These are phyloP conservation scores for Hydractinia symbiolongicarpus DNA, from an alignment of 30 jellyfish, hydroid and myxozoan genomes.

Conservation along the genomic window DNA sequence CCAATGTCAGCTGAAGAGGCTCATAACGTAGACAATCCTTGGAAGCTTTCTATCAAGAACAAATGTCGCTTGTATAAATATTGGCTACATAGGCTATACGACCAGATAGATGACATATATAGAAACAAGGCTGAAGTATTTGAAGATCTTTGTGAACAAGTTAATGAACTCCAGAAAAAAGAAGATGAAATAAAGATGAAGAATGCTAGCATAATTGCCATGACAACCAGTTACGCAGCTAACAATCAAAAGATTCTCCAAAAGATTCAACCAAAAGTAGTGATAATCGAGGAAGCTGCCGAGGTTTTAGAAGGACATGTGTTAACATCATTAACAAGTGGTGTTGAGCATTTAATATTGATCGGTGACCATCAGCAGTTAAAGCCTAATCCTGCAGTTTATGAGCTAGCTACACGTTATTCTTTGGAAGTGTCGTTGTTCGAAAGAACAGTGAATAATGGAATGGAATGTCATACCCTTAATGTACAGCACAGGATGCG, in stretches of 20 bases:
- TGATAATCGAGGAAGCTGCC: constrained; percentile 78
- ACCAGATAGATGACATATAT: background rate
- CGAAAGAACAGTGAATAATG: constrained; percentile 63
- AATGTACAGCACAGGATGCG: constrained; percentile 69
- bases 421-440: constrained; percentile 44
- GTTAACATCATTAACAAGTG: constrained; percentile 36
- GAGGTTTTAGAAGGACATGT: constrained; percentile 82
- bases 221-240: constrained; percentile 73
- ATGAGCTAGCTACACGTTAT: constrained; percentile 42
- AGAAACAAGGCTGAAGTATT: constrained; percentile 4
- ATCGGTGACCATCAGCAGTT: constrained; percentile 77
- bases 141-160: constrained; percentile 42
- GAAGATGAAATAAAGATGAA: constrained; percentile 44
- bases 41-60: constrained; percentile 26
- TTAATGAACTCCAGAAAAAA: constrained; percentile 36
- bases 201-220: constrained; percentile 44
- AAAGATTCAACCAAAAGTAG: constrained; percentile 39
- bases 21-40: constrained; percentile 32
- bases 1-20: constrained; percentile 56
- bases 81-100: constrained; percentile 9
- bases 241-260: constrained; percentile 18
- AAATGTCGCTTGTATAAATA: constrained; percentile 53
- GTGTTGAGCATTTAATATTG: constrained; percentile 47
- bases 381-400: constrained; percentile 54
- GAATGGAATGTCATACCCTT: constrained; percentile 50